Conservation (phyloP, 2,113 vertebrate species). For the Scopus umbretta region DNA sequence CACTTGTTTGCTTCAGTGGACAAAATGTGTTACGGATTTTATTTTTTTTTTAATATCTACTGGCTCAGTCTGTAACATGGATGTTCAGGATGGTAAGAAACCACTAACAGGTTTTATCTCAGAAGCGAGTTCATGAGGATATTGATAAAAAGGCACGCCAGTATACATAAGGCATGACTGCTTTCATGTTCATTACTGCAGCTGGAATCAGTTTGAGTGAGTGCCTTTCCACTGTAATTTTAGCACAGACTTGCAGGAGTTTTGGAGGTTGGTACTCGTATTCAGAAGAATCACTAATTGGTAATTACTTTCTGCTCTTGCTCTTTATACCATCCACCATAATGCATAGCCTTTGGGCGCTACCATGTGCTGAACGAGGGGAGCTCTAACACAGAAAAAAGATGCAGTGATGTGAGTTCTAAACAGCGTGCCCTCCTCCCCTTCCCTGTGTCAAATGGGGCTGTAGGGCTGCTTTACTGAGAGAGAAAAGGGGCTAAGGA, state of each 20-base stretch:
- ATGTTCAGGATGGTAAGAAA: not conserved
- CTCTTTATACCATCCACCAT: not conserved
- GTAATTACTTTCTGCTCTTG: not conserved
- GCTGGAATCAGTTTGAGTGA: not conserved
- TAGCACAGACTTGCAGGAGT: not conserved
- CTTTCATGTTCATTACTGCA: not conserved
- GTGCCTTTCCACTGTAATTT: not conserved
- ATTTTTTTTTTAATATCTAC: not conserved
- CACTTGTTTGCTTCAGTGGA: not conserved
- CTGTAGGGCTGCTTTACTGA: not conserved
- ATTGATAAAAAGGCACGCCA: not conserved
- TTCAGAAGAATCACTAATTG: not conserved
- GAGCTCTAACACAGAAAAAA: not conserved
- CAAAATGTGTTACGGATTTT: not conserved
- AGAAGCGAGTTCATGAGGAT: not conserved
- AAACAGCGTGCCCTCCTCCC: not conserved
- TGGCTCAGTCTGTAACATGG: not conserved
- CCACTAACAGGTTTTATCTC: not conserved
- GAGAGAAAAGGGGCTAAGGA: not conserved
- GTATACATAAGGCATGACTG: not conserved
- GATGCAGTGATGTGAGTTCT: not conserved
- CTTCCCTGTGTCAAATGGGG: not conserved
- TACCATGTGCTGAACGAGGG: rapidly evolving
- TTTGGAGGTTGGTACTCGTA: not conserved
- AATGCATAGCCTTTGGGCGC: rapidly evolving